Percentiles rank a stretch among this genome's conserved stretches.
phyloP scores from a whole-genome alignment of 2,888 invertebrate genomes.

The Lasioglossum figueresi region DNA sequence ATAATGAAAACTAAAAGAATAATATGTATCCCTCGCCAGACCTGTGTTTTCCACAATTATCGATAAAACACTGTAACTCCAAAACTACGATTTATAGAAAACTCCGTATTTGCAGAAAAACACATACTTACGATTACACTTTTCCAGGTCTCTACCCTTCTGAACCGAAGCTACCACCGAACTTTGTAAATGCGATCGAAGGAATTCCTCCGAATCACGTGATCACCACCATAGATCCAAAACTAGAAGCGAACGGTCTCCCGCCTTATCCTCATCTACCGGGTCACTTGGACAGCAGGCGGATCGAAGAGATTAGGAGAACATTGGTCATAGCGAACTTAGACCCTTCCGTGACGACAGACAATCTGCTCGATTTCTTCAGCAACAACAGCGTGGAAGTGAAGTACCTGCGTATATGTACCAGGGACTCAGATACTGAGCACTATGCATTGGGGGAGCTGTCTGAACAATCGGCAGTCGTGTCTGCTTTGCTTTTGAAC shows the following conservation, averaged over 20 bases:
- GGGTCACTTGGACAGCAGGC: constrained; percentile 93
- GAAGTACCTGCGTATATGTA: constrained; percentile 96
- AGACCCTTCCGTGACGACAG: constrained; percentile 88
- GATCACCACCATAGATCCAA: constrained; percentile 95
- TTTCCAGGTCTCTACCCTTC: constrained; percentile 89
- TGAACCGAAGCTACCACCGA: constrained; percentile 94
- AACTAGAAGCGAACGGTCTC: constrained; percentile 91
- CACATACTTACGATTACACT: neutral
- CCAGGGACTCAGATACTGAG: constrained; percentile 90
- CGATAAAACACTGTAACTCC: neutral
- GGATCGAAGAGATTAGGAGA: constrained; percentile 97
- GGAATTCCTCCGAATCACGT: constrained; percentile 92
- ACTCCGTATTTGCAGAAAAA: neutral
- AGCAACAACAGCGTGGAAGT: constrained; percentile 93
- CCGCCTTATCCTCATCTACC: constrained; percentile 96
- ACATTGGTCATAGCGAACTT: constrained; percentile 94
- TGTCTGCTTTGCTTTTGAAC: constrained; percentile 94
- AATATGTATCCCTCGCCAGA: too few relatives aligned
- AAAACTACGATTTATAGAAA: neutral
- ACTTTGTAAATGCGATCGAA: constrained; percentile 94
- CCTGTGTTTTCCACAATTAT: too few relatives aligned
- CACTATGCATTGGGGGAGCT: constrained; percentile 96
- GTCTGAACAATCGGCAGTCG: constrained; percentile 94
- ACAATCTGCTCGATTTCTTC: constrained; percentile 96
- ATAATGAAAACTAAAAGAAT: too few relatives aligned